Percentiles rank a stretch among this genome's conserved stretches.
Conservation (phyloP, 2,113 vertebrate genomes). For the Chaetodon trifascialis region DNA sequence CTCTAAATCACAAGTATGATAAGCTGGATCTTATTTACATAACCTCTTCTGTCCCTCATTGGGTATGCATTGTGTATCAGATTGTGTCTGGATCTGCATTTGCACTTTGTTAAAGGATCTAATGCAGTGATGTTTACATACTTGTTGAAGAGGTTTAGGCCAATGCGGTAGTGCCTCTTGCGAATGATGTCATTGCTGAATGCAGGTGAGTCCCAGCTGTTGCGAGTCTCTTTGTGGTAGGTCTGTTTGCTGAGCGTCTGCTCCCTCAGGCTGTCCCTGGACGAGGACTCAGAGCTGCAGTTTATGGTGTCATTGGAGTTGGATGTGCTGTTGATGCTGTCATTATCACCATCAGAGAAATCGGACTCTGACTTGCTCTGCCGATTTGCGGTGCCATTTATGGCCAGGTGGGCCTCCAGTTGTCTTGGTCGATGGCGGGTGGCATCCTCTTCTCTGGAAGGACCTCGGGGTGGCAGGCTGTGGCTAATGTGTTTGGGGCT, state of each 20-base stretch:
- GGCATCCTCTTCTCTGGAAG: constrained; percentile 89
- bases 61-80: background rate
- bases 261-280: constrained; percentile 94
- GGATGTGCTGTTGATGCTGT: constrained; percentile 98
- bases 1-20: background rate
- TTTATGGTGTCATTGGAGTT: constrained; percentile 99
- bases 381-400: constrained; percentile 93
- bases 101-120: background rate
- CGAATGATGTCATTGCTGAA: constrained; percentile 98
- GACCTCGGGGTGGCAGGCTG: constrained; percentile 85
- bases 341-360: constrained; percentile 96
- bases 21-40: constrained; percentile 8
- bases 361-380: constrained; percentile 98
- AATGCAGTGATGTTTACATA: constrained; percentile 78
- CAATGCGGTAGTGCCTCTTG: constrained; percentile 96
- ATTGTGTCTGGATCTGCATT: background rate
- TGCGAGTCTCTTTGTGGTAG: constrained; percentile 97
- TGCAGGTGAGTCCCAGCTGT: constrained; percentile 98
- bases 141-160: constrained; percentile 99
- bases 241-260: constrained; percentile 97
- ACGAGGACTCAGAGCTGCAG: constrained; percentile 97
- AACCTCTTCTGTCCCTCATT: constrained; percentile 1
- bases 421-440: constrained; percentile 87
- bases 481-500: constrained; percentile 92
- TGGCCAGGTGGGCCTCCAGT: constrained; percentile 92